These are phyloP conservation scores for Helicolenus hilgendorfi DNA, from an alignment of 2,797 vertebrate species.

Conservation along the genomic window DNA sequence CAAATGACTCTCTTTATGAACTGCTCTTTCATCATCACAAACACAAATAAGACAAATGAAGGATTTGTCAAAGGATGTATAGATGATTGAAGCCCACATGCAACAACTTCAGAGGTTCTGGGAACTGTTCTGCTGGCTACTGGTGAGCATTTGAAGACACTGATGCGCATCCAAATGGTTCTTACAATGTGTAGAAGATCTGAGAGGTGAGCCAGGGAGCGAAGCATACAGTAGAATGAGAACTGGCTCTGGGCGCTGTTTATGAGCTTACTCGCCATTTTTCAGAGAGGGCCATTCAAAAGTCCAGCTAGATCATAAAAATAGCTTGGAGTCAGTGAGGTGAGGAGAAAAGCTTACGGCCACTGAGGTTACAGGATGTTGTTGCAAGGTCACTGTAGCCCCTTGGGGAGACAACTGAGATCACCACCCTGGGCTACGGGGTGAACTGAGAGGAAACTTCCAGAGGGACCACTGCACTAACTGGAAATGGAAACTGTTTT, in stretches of 20 bases:
- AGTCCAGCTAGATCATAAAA: slow-evolving; percentile 87
- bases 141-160: slow-evolving; percentile 19
- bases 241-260: slow-evolving; percentile 57
- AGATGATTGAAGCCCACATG: background rate
- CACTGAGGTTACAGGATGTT: slow-evolving; percentile 83
- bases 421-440: slow-evolving; percentile 50
- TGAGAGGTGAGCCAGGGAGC: slow-evolving; percentile 44
- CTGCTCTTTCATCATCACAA: background rate
- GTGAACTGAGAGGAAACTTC: slow-evolving; percentile 29
- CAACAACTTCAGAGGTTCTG: background rate
- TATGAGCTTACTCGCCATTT: slow-evolving; percentile 65
- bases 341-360: slow-evolving; percentile 65
- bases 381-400: slow-evolving; percentile 70
- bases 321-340: slow-evolving; percentile 85
- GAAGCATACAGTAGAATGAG: slow-evolving; percentile 14
- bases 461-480: background rate
- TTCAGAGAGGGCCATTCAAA: slow-evolving; percentile 57
- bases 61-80: background rate
- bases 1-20: background rate
- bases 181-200: slow-evolving; percentile 25
- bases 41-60: background rate
- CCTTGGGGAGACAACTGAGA: slow-evolving; percentile 70
- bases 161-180: slow-evolving; percentile 2
- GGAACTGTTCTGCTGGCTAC: background rate
- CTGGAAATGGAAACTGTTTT: slow-evolving; percentile 5